Evolutionary conservation across 2,888 invertebrate genomes (phyloP).

Genomic region (Cremastinae sp.): DNA sequence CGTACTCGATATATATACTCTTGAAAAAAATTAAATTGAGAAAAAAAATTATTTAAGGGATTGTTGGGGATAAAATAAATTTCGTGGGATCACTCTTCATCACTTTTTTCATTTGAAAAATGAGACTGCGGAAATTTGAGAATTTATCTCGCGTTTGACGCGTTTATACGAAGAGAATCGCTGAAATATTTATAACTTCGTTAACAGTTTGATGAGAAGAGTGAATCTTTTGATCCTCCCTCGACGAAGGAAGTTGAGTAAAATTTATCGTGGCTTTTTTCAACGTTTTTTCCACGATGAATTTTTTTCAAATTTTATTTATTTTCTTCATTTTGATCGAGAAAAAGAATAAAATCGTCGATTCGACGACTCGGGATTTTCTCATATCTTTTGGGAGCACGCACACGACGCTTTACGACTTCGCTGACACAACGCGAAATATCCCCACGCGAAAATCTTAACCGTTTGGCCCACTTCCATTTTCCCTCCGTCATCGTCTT

Average conservation of each 20-base stretch:
- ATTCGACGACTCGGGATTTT: no score
- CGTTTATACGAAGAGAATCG: neutral
- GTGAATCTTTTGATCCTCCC: conserved; percentile 53
- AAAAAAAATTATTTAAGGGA: no score
- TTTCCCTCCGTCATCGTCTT: conserved; percentile 18
- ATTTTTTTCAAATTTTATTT: no score
- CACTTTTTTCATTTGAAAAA: no score
- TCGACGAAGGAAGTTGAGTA: conserved; percentile 49
- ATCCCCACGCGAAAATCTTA: conserved; percentile 44
- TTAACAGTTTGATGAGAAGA: conserved; percentile 53
- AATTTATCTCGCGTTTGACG: neutral
- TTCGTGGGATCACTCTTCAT: no score
- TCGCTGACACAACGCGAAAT: conserved; percentile 61
- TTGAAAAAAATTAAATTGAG: no score
- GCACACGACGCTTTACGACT: conserved; percentile 62
- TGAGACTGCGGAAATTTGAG: no score
- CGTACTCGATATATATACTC: no score
- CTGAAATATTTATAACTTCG: conserved; percentile 43
- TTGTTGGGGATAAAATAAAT: no score
- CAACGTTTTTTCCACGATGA: no score
- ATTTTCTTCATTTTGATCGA: neutral
- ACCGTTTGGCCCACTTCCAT: conserved; percentile 63
- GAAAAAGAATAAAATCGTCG: neutral
- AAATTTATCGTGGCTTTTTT: neutral
- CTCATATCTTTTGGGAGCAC: conserved; percentile 18